Base-by-base conservation (phyloP, 1,140 invertebrate genomes). In the Lineus longissimus region DNA sequence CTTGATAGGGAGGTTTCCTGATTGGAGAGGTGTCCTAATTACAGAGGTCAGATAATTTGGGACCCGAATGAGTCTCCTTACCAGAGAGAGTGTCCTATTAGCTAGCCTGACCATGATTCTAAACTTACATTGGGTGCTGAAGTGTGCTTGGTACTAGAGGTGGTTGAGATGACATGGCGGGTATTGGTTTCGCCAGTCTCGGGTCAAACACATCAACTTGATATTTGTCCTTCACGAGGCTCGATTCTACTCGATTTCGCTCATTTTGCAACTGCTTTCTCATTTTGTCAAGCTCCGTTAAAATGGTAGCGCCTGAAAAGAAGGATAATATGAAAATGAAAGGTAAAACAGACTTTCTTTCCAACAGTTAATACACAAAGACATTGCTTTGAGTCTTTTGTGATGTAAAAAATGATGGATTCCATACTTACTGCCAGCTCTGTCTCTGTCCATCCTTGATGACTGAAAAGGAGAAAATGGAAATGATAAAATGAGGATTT, bases 171-270 rank as follows among this genome's bases (percentile, higher is more conserved):
- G 33, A 36, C 15, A 36, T 7, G 6, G 33, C n/a, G 9, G 47
- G 47, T n/a, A 4, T 27, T 6, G n/a, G 6, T 51, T 74, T 70
- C n/a, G 71, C 70, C 25, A 70, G 59, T 64, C 77, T 65, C 0
- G 77, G 77, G 56, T 79, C 77, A 75, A 71, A 79, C 30, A 79
- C 74, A 51, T 79, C 74, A 19, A 72, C 70, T 61, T 77, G 74
- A 66, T 76, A 71, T 75, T 72, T 70, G 55, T 73, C 69, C 11
- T 73, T 69, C 43, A 75, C 67, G 27, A 81, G 64, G 54, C 76
- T 76, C 63, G 67, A 72, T 63, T 81, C 77, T 30, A 81, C 77
- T 55, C 76, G 55, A 55, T 62, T 64, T 30, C 79, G 62, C 61
- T 81, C 79, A 73, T 68, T 75, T 62, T 76, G 72, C 25, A 81